Conservation (phyloP, 1,140 invertebrate genomes). For the Teleopsis dalmanni region DNA sequence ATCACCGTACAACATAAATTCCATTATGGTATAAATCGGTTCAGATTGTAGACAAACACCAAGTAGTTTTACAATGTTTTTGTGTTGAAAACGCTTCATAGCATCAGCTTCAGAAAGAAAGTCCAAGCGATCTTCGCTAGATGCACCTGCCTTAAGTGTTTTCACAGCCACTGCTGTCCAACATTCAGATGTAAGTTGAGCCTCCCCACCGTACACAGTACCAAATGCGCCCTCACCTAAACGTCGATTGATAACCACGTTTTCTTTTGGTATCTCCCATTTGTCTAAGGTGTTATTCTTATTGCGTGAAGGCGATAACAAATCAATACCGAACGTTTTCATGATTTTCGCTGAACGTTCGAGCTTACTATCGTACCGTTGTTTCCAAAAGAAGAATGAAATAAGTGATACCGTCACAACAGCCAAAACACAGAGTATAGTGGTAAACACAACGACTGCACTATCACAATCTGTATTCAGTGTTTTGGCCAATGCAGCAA, state of each 20-base stretch:
- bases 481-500: constrained; percentile 56
- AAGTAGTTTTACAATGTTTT: constrained; percentile 80
- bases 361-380: constrained; percentile 67
- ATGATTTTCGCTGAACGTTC: constrained; percentile 62
- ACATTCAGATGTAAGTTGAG: constrained; percentile 58
- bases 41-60: constrained; percentile 79
- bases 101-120: constrained; percentile 88
- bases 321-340: constrained; percentile 60
- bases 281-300: constrained; percentile 59
- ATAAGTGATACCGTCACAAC: constrained; percentile 64
- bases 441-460: constrained; percentile 40
- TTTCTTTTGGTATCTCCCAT: constrained; percentile 78
- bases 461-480: constrained; percentile 64
- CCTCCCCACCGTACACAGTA: constrained; percentile 79
- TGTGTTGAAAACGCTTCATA: constrained; percentile 87
- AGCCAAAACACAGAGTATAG: constrained; percentile 17
- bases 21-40: constrained; percentile 85
- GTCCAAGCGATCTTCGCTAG: constrained; percentile 81
- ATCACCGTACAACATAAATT: constrained; percentile 90
- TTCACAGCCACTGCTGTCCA: constrained; percentile 88
- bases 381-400: constrained; percentile 63
- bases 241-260: constrained; percentile 82
- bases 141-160: constrained; percentile 75
- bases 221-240: constrained; percentile 86
- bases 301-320: constrained; percentile 47